Conservation (phyloP, 2,113 vertebrate genomes). For the Otis tarda region DNA sequence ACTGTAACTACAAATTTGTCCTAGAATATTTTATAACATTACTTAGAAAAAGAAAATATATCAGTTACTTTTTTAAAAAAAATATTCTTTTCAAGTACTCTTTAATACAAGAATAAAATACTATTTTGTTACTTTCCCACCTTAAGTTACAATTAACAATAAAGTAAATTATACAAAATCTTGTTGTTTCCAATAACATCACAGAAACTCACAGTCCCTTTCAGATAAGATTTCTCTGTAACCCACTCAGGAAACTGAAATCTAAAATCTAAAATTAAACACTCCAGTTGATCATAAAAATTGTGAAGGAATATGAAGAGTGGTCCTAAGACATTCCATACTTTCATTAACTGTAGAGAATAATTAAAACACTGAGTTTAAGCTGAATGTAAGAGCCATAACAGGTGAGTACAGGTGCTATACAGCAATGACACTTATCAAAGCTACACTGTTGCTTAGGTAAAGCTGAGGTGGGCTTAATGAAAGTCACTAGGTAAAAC, state of each 20-base stretch:
- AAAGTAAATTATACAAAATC: not conserved
- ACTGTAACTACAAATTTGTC: not conserved
- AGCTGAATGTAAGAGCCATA: not conserved
- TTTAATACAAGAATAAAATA: not conserved
- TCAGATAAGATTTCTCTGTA: not conserved
- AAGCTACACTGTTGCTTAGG: not conserved
- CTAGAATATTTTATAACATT: not conserved
- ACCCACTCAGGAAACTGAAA: not conserved
- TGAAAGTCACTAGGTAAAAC: not conserved
- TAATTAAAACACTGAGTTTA: not conserved
- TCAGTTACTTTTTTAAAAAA: not conserved
- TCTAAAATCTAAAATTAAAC: not conserved
- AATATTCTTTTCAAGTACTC: not conserved
- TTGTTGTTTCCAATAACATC: not conserved
- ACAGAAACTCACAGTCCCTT: not conserved
- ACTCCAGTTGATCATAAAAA: not conserved
- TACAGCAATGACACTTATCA: not conserved
- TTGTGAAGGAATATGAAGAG: not conserved
- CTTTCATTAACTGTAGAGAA: not conserved
- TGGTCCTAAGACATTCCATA: not conserved
- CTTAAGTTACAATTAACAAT: not conserved
- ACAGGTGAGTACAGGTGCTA: not conserved
- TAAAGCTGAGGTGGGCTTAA: not conserved
- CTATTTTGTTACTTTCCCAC: not conserved
- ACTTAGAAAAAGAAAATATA: not conserved